Conservation (phyloP, 2,797 vertebrate genomes). For the Melanotaenia trifasciata region DNA sequence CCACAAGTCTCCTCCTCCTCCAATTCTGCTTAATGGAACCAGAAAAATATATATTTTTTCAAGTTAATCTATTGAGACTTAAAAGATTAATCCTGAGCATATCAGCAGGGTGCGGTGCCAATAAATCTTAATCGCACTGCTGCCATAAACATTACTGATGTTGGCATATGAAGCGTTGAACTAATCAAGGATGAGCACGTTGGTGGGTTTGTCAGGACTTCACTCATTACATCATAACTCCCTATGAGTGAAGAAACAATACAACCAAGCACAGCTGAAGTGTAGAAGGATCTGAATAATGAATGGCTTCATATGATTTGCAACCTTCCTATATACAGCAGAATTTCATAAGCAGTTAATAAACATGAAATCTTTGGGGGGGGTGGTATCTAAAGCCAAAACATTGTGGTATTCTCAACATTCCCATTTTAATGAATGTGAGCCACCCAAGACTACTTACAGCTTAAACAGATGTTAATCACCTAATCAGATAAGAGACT, state of each 20-base stretch:
- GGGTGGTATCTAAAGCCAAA: slow-evolving; percentile 6
- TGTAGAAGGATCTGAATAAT: not conserved
- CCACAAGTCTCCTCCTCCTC: slow-evolving; percentile 12
- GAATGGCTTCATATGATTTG: not conserved
- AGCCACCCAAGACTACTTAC: slow-evolving; percentile 60
- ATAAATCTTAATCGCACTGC: slow-evolving; percentile 59
- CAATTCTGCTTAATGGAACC: slow-evolving; percentile 48
- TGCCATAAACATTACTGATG: slow-evolving; percentile 34
- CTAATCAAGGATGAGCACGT: slow-evolving; percentile 47
- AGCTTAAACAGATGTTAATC: slow-evolving; percentile 81
- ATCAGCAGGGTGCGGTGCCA: slow-evolving; percentile 34
- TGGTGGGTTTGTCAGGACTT: slow-evolving; percentile 21
- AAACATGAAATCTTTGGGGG: not conserved
- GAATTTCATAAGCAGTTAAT: not conserved
- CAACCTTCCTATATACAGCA: not conserved
- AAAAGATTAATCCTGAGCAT: slow-evolving; percentile 58
- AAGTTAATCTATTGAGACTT: slow-evolving; percentile 64
- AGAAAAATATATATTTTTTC: slow-evolving; percentile 28
- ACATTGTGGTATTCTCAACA: slow-evolving; percentile 31
- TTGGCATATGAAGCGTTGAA: slow-evolving; percentile 40
- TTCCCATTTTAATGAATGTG: slow-evolving; percentile 58
- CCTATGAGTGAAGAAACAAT: slow-evolving; percentile 10
- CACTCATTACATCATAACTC: slow-evolving; percentile 12
- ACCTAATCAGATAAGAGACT: slow-evolving; percentile 77
- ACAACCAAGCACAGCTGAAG: not conserved